phyloP scores from a whole-genome alignment of 2,888 invertebrate species.

The Drosophila pseudotakahashii region DNA sequence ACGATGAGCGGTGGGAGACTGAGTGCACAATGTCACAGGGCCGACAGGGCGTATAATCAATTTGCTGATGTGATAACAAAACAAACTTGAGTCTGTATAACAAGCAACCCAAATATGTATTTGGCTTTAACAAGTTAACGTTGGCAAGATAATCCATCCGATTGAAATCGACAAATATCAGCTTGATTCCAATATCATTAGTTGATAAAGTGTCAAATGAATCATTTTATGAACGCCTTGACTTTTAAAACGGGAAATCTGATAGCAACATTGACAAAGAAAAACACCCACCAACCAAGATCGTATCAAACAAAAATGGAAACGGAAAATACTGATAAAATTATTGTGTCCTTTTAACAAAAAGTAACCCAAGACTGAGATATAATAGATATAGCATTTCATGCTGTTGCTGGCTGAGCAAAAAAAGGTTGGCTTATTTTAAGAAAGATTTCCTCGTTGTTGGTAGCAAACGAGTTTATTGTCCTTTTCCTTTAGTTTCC shows the following conservation, averaged over 20 bases:
- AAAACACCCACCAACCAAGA: neutral
- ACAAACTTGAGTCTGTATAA: conserved; percentile 21
- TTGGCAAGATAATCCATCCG: neutral
- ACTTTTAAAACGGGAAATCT: neutral
- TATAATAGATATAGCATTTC: neutral
- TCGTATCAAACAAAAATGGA: neutral
- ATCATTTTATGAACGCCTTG: neutral
- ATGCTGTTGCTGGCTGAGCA: neutral
- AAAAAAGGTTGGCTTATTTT: neutral
- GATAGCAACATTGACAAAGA: neutral
- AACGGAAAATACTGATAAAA: neutral
- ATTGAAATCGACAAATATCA: neutral
- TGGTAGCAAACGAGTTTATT: neutral
- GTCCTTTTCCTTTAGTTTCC: neutral
- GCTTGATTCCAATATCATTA: conserved; percentile 2
- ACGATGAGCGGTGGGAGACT: conserved; percentile 11
- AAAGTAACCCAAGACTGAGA: neutral
- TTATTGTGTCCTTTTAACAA: neutral
- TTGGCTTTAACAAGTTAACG: conserved; percentile 4
- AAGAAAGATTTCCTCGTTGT: neutral
- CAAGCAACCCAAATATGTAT: conserved; percentile 13
- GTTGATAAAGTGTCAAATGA: neutral
- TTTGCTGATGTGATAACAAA: conserved; percentile 31
- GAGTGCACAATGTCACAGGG: conserved; percentile 26
- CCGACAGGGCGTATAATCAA: conserved; percentile 40